Evolutionary conservation across 2,797 vertebrate genomes (phyloP), one percentile per base, ranked within the genome.

Genomic region (Enteromius fasciolatus): DNA sequence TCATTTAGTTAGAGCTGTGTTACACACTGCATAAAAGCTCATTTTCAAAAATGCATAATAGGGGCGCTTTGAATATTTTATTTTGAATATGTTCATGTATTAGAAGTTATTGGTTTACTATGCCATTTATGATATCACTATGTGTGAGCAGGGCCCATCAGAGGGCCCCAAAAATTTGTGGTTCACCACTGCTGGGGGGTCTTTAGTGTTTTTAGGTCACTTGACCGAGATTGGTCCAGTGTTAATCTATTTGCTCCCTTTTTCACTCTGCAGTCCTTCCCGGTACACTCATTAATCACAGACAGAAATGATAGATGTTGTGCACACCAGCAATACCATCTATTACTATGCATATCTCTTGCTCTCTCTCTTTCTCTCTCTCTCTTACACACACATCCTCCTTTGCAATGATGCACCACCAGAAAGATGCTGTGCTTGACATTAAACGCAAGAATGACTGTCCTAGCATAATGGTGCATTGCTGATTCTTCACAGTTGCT

Each of bases 241-340:
- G 73, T 87, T 87, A 80, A 85, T 89, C 83, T 68, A 46, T 90
- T 75, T 77, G n/a, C 85, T 61, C 77, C 31, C 8, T 84, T 78
- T 72, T 48, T 66, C 73, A 33, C 50, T 76, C 83, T 67, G 88
- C 91, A 93, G 89, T 91, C 90, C 84, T 93, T 92, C 92, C 89
- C 90, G 90, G 92, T 93, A 94, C 92, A 91, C 92, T 93, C 93
- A 93, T 94, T 94, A 94, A 95, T 94, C 93, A 94, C 89, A 90
- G 90, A 89, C 91, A 92, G 90, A 91, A 92, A 94, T 94, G 92
- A 95, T 95, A 92, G 92, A 95, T 94, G 93, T 90, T 93, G 93
- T 91, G 90, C 93, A 93, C 91, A 91, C 89, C 89, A 92, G 91
- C 91, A 90, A 89, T 89, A 89, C 91, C 90, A 91, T 94, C 91